Evolutionary conservation across 2,113 vertebrate species (phyloP).

Genomic region (Epinephelus lanceolatus): DNA sequence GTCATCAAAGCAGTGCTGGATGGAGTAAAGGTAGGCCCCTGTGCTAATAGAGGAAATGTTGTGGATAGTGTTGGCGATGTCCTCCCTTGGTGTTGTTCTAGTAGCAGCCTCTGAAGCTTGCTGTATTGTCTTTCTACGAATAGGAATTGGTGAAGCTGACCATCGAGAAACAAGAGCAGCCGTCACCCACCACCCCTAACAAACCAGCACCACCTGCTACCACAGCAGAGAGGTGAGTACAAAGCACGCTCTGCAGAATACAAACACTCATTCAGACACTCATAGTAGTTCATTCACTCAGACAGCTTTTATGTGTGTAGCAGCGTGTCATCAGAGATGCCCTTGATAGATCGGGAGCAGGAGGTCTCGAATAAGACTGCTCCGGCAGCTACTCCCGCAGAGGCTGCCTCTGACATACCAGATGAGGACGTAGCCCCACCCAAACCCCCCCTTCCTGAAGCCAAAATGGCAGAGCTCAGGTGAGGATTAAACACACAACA

Average conservation of each 20-base stretch:
- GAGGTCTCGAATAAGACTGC: slow-evolving; percentile 90
- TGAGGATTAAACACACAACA: slow-evolving; percentile 43
- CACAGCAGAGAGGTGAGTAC: slow-evolving; percentile 89
- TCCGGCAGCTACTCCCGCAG: slow-evolving; percentile 79
- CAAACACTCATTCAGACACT: slow-evolving; percentile 8
- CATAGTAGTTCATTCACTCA: slow-evolving; percentile 14
- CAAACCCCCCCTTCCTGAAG: slow-evolving; percentile 95
- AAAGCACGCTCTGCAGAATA: background rate
- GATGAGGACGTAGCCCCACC: slow-evolving; percentile 94
- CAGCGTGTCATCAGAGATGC: slow-evolving; percentile 88
- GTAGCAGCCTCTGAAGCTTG: background rate
- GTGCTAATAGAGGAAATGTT: background rate
- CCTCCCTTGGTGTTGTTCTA: background rate
- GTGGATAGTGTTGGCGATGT: background rate
- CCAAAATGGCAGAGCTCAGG: slow-evolving; percentile 96
- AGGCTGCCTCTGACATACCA: slow-evolving; percentile 84
- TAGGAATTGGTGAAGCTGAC: slow-evolving; percentile 97
- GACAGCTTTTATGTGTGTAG: slow-evolving; percentile 23
- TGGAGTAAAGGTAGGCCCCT: slow-evolving; percentile 93
- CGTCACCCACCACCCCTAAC: slow-evolving; percentile 92
- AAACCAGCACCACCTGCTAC: slow-evolving; percentile 89
- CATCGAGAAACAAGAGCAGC: slow-evolving; percentile 96
- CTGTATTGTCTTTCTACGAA: slow-evolving; percentile 16
- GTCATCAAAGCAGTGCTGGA: slow-evolving; percentile 98
- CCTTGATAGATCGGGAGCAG: slow-evolving; percentile 90